A percentile compares a stretch with the other conserved stretches of the same genome.
These are phyloP conservation scores for Mormyrops boulengeri DNA, from an alignment of 2,797 vertebrate species.

Conservation along the genomic window DNA sequence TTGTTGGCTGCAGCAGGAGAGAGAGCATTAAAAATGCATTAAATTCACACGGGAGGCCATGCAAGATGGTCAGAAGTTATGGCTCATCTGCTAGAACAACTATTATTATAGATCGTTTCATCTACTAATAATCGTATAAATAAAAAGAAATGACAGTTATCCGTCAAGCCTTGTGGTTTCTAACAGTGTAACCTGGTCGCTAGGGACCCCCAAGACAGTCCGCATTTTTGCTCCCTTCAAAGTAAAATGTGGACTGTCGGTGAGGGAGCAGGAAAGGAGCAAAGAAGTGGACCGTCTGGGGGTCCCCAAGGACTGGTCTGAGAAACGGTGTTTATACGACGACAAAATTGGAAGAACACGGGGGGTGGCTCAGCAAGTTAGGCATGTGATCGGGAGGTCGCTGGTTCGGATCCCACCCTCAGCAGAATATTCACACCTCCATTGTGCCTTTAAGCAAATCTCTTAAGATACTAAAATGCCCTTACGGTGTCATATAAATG, in stretches of 20 bases:
- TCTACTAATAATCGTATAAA: background rate
- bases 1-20: constrained; percentile 69
- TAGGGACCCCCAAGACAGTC: background rate
- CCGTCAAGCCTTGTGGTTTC: background rate
- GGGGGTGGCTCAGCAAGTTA: background rate
- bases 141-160: background rate
- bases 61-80: background rate
- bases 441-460: background rate
- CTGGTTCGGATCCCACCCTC: background rate
- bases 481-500: background rate
- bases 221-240: background rate
- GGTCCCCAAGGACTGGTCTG: background rate
- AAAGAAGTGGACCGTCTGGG: background rate
- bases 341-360: background rate
- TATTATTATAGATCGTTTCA: background rate
- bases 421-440: background rate
- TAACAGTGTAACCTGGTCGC: background rate
- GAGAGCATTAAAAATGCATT: background rate
- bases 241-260: background rate
- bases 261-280: background rate
- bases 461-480: background rate
- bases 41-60: background rate
- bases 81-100: background rate
- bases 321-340: background rate
- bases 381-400: background rate